Base-by-base conservation (phyloP, 1,140 invertebrate species). In the Theocolax elegans region DNA sequence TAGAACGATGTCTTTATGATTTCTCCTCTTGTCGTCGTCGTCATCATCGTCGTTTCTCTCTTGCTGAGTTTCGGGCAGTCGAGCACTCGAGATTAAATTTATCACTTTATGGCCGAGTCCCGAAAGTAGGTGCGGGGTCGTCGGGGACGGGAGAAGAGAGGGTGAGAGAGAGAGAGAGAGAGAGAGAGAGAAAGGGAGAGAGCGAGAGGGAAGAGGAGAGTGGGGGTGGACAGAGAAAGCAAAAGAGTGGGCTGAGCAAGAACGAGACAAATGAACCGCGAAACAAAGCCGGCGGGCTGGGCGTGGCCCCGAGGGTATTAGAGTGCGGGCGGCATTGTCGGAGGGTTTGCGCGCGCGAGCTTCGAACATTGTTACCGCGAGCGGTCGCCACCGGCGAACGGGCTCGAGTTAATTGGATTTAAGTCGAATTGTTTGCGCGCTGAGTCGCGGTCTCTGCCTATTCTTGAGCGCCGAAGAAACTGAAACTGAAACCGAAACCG, bases 221-320 rank as follows among this genome's bases (percentile, higher is more conserved):
- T 40, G 42, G 60, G 66, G 10, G 31, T 6, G 31, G 31, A 35
- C 23, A 13, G 31, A 63, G 38, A 70, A 42, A 21, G 58, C 23
- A 70, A 69, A 70, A 29, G 51, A 70, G 72, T 70, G 53, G 74
- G 49, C 58, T 67, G 59, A 73, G 58, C 77, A 67, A n/a, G 74
- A 77, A 59, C 66, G 82, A 84, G 83, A 84, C 82, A 83, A 84
- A 85, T 84, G 83, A 83, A 84, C 77, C 79, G 77, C 81, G 78
- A 84, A 83, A 85, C 83, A 85, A 85, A 83, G 79, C 82, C 72
- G 40, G 51, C 58, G 38, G 64, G 72, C 70, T 75, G 74, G 82
- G 82, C 83, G 83, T 83, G 81, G 83, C 79, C 74, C 78, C 72
- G 48, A 74, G 76, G 70, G 80, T 83, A 82, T 83, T 82, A 82